Conservation (phyloP, 2,113 vertebrate genomes). For the Orthonyx spaldingii region DNA sequence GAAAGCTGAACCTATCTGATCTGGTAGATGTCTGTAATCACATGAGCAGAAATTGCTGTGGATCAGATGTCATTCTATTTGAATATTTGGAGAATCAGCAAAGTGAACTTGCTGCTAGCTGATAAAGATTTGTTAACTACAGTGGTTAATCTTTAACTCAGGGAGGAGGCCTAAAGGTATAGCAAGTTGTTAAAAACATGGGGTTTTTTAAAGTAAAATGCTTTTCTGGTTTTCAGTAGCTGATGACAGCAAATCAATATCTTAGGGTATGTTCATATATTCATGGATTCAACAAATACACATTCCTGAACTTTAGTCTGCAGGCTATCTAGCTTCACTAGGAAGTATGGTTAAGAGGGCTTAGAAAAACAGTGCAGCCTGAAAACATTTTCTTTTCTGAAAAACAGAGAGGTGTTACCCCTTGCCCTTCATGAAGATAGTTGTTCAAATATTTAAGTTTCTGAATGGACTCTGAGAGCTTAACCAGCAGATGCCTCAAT, state of each 20-base stretch:
- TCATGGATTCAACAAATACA: not conserved
- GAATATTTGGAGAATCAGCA: constrained; percentile 56
- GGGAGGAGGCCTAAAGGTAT: not conserved
- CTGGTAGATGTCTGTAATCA: not conserved
- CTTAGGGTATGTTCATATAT: not conserved
- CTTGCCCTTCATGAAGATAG: constrained; percentile 31
- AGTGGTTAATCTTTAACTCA: constrained; percentile 14
- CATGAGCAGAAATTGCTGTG: not conserved
- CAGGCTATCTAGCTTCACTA: not conserved
- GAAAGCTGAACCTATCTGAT: constrained; percentile 37
- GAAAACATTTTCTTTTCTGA: constrained; percentile 42
- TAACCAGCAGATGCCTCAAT: not conserved
- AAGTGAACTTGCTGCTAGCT: constrained; percentile 8
- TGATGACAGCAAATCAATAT: constrained; percentile 6
- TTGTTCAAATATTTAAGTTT: constrained; percentile 62
- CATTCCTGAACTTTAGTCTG: constrained; percentile 29
- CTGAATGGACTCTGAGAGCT: not conserved
- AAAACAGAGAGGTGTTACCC: not conserved
- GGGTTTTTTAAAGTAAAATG: not conserved
- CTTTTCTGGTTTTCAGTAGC: not conserved
- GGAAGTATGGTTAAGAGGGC: not conserved
- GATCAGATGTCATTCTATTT: constrained; percentile 27
- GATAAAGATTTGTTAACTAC: constrained; percentile 31
- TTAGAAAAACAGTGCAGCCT: not conserved
- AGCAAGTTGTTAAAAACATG: not conserved